Conservation (phyloP, 2,113 vertebrate genomes). For the Ciconia stormi region DNA sequence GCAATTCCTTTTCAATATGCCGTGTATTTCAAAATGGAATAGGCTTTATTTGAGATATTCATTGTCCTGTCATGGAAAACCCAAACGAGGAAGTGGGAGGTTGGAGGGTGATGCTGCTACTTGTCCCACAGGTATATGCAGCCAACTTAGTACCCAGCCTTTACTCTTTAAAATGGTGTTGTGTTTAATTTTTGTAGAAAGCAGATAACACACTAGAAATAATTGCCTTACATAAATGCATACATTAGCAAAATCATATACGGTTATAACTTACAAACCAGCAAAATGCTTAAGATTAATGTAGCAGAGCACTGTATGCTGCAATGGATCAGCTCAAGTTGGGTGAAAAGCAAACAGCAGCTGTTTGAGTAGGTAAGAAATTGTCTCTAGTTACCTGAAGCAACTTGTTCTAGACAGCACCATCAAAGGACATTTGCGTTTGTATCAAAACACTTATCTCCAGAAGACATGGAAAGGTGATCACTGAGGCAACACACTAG, state of each 20-base stretch:
- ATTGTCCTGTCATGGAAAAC: neutral
- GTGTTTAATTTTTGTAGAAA: neutral
- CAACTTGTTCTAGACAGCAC: neutral
- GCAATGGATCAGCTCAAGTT: neutral
- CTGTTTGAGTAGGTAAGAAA: neutral
- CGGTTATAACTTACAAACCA: neutral
- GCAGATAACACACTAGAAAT: neutral
- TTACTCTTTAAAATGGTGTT: neutral
- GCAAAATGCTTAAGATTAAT: neutral
- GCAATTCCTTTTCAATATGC: neutral
- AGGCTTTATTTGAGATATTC: neutral
- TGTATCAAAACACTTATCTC: neutral
- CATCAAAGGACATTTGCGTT: neutral
- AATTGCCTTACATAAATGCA: fast-evolving
- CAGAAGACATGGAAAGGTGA: neutral
- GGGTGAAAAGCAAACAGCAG: neutral
- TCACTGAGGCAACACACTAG: neutral
- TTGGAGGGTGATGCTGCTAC: neutral
- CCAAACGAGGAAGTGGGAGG: neutral
- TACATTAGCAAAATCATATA: neutral
- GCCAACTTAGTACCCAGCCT: neutral
- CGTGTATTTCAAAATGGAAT: neutral
- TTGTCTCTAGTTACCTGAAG: neutral
- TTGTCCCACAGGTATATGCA: neutral
- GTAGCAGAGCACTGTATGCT: neutral